A percentile compares a stretch with the other conserved stretches of the same genome.
Evolutionary conservation across 2,113 vertebrate genomes (phyloP).

Genomic region (Aplodontia rufa): DNA sequence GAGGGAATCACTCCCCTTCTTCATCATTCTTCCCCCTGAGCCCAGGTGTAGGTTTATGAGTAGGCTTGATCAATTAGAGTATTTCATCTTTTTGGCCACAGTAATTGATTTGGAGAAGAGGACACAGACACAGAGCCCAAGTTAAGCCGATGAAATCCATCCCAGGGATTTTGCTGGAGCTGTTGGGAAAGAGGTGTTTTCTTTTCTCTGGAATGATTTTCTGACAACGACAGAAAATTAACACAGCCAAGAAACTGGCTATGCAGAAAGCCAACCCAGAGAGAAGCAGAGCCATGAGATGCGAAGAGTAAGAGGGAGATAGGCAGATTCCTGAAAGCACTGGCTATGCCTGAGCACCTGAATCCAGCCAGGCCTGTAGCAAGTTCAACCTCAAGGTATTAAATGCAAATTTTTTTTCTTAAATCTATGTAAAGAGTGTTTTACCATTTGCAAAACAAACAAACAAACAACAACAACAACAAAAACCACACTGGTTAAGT

Average conservation of each 20-base stretch:
- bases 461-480: not conserved
- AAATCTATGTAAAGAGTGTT: not conserved
- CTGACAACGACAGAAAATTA: constrained; percentile 28
- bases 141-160: constrained; percentile 10
- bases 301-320: not conserved
- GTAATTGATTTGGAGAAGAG: not conserved
- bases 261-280: not conserved
- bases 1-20: not conserved
- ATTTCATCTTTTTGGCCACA: not conserved
- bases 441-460: not conserved
- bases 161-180: not conserved
- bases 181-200: not conserved
- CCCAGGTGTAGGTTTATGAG: not conserved
- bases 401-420: not conserved
- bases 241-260: not conserved
- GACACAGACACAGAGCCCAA: not conserved
- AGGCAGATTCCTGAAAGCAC: not conserved
- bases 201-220: constrained; percentile 29
- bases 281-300: not conserved
- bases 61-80: not conserved
- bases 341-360: not conserved
- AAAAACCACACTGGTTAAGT: no score
- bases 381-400: not conserved
- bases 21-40: not conserved
- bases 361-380: not conserved